Percentiles rank a stretch among this genome's conserved stretches.
Conservation (phyloP, 2,113 vertebrate genomes). For the Dasyornis broadbenti region DNA sequence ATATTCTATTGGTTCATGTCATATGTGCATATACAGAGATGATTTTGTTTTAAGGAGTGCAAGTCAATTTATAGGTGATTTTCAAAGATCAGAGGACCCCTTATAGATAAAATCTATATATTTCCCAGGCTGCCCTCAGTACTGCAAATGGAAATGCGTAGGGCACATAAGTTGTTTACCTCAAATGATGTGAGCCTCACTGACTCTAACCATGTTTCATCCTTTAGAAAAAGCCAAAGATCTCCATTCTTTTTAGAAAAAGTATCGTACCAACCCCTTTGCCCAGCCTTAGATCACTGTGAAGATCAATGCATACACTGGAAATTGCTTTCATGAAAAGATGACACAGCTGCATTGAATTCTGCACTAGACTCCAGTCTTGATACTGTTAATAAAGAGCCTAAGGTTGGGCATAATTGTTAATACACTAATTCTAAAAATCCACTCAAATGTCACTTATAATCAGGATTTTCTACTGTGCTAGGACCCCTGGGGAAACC, state of each 20-base stretch:
- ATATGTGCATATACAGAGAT: not conserved
- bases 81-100: not conserved
- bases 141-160: not conserved
- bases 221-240: not conserved
- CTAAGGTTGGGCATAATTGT: constrained; percentile 78
- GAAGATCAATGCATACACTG: constrained; percentile 37
- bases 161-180: not conserved
- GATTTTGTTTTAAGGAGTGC: not conserved
- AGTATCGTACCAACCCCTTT: not conserved
- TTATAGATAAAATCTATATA: not conserved
- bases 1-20: not conserved
- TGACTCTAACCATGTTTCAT: not conserved
- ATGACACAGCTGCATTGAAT: constrained; percentile 65
- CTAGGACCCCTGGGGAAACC: constrained; percentile 76
- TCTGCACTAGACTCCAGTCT: constrained; percentile 59
- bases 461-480: constrained; percentile 80
- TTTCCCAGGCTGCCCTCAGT: not conserved
- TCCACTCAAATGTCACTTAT: constrained; percentile 83
- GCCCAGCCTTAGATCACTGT: constrained; percentile 20
- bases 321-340: constrained; percentile 58
- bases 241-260: not conserved
- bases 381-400: constrained; percentile 78
- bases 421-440: constrained; percentile 83
- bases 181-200: not conserved
- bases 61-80: not conserved